phyloP scores from a whole-genome alignment of 2,113 vertebrate species.

The Ammospiza caudacuta region DNA sequence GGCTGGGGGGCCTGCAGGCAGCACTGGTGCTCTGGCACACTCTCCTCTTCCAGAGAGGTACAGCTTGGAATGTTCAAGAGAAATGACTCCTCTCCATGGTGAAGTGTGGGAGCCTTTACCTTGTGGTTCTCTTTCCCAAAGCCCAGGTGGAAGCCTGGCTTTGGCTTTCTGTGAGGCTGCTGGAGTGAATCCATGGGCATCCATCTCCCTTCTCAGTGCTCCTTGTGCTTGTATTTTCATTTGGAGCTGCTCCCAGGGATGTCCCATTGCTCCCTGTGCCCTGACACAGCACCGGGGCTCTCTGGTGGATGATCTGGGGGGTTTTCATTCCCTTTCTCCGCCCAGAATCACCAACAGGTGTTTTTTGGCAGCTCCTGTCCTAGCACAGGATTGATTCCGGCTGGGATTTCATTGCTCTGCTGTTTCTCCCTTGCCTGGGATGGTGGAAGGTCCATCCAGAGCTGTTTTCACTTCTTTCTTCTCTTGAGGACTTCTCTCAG shows the following conservation, averaged over 20 bases:
- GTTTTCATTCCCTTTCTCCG: background rate
- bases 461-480: background rate
- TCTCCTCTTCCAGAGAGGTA: constrained; percentile 50
- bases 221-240: accelerated
- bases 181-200: background rate
- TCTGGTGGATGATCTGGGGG: background rate
- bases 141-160: background rate
- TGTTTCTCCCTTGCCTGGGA: background rate
- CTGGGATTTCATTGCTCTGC: background rate
- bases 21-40: background rate
- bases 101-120: constrained; percentile 14
- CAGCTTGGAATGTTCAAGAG: constrained; percentile 29
- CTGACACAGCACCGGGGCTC: accelerated
- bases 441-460: background rate
- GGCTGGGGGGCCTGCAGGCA: background rate
- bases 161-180: background rate
- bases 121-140: background rate
- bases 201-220: accelerated
- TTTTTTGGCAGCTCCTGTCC: accelerated
- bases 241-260: background rate
- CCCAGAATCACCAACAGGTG: accelerated
- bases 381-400: background rate
- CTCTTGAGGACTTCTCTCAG: background rate
- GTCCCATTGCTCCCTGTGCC: background rate
- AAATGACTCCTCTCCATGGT: constrained; percentile 8